Evolutionary conservation across 2,113 vertebrate genomes (phyloP), one percentile per base, ranked within the genome.

Genomic region (Bujurquina vittata): DNA sequence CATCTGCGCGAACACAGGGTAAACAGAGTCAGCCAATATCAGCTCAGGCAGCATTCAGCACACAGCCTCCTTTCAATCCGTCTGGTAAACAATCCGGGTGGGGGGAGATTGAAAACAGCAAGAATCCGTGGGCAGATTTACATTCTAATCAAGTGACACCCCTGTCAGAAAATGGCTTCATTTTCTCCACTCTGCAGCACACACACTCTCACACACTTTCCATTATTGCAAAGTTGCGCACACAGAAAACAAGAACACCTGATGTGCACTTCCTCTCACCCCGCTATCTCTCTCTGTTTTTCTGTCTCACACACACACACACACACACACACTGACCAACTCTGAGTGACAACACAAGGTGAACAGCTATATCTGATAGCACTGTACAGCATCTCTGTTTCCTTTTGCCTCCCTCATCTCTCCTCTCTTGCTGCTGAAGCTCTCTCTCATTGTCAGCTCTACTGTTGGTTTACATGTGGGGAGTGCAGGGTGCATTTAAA

Each of bases 111-210:
- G 87, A 87, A 91, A 92, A 84, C 88, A 87, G 80, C 79, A 33
- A 77, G 72, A 52, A 81, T 78, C 77, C 33, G 9, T 65, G 75
- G 46, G 60, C 20, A 14, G 85, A 91, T 92, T 89, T 91, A 87
- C 89, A 92, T 94, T 94, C 85, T 80, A 94, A 88, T 93, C 89
- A 85, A 80, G 80, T 85, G 80, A 92, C 82, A 88, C 37, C 77
- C 58, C 74, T 75, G 80, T 88, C 77, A 87, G 88, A 90, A 84
- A 90, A 88, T 75, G 56, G 73, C 81, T 91, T 91, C 75, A 88
- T 93, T 90, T 87, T 85, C 65, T 80, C 59, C 31, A 33, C 55
- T 80, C 73, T 69, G 61, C 77, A 86, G 62, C 10, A 31, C 75
- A 73, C 37, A 63, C 79, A 74, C 75, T 69, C 84, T 11, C 18